Base-by-base conservation (phyloP, 1,140 invertebrate species). In the Drosophila yakuba region DNA sequence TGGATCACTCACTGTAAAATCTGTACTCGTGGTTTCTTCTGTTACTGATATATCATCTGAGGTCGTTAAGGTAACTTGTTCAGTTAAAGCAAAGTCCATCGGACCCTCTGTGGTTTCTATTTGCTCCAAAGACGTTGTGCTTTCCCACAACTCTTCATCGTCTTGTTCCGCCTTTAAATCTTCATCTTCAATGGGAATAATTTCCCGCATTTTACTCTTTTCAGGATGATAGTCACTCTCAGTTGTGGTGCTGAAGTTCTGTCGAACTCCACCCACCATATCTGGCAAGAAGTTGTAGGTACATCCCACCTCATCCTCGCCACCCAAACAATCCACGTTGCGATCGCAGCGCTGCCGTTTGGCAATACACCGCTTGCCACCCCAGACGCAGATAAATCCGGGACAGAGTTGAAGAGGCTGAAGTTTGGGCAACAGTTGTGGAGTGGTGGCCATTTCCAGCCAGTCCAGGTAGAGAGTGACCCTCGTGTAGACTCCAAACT, bases 401-500 rank as follows among this genome's bases (percentile, higher is more conserved):
- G 96, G 95, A 93, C 96, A 97, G 39, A 93, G 91, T 66, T 93
- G 93, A 56, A 94, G 91, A 2, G 95, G 95, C 72, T 93, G 93
- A n/a, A 55, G 50, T 4, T 52, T 66, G 15, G 89, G 84, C 47
- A 90, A 25, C 23, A 81, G 68, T 0, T 56, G 59, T 0, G 78
- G 64, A 2, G 54, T 68, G 8, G 80, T 82, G 59, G 81, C 94
- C 93, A 90, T 28, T 58, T 93, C 92, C 58, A 97, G 96, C 97
- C 97, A 98, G 44, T 94, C 88, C 4, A 95, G 76, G 88, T 95
- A 97, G n/a, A 95, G 91, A 39, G 94, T 95, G 17, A 97, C 95
- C 91, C 94, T 94, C 0, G 96, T 97, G 75, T 98, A 98, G 61
- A 96, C 96, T n/a, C 97, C 97, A 7, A 96, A 95, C 89, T 97